Base-by-base conservation (phyloP, 1,140 invertebrate species). In the Heliothis subflexa region DNA sequence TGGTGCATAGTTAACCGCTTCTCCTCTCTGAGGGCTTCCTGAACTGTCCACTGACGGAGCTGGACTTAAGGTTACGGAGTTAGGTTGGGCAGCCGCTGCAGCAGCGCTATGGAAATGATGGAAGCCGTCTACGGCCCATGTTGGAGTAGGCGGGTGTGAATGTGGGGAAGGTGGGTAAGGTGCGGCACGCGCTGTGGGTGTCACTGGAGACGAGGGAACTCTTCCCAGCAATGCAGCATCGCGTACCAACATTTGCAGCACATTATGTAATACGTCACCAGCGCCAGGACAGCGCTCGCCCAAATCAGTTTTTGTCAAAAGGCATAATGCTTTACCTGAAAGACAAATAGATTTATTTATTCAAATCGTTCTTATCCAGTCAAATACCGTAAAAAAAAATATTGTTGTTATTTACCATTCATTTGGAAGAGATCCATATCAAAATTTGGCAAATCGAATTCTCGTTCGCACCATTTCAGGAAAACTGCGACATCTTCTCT, bases 371-470 rank as follows among this genome's bases (percentile, higher is more conserved):
- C 3, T 66, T 21, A 9, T 50, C 1, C 1, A 33, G 13, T 47
- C 3, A 25, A 16, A 21, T 59, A 33, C 25, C 18, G n/a, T 3
- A 16, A 45, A 1, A 5, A 7, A 18, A n/a, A 61, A 4, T 18
- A 50, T 21, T 55, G n/a, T 62, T 40, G 33, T 50, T 78, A 82
- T 94, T 96, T 95, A 97, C 98, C 99, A 93, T 99, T 99, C 98
- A 99, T 99, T 95, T 99, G 98, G 93, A 99, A 99, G 95, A 98
- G 97, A 86, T 99, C 98, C 96, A 98, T 97, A 89, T 99, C 98
- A 86, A 99, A 97, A 76, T 97, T 96, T 16, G 98, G 98, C 72
- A 99, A 94, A 88, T 99, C 98, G 90, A 98, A 99, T 94, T 99
- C 98, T 55, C 97, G 95, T 91, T 98, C 97, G 79, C 98, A 98